A percentile compares a stretch with the other conserved stretches of the same genome.
phyloP scores from a whole-genome alignment of 2,797 vertebrate genomes.

The Poeciliopsis presidionis region DNA sequence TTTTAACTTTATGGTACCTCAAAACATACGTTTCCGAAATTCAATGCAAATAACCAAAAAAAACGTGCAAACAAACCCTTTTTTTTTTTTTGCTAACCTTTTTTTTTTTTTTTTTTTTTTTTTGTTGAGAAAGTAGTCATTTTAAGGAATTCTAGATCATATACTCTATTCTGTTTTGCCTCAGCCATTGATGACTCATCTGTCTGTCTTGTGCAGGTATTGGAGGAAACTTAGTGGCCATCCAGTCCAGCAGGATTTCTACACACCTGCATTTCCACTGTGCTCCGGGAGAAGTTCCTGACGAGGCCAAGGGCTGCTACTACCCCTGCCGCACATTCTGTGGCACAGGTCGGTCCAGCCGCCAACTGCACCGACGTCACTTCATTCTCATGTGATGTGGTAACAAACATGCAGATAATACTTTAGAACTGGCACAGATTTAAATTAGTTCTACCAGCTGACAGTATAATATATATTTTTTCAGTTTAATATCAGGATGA shows the following conservation, averaged over 20 bases:
- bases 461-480: neutral
- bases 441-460: neutral
- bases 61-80: no score
- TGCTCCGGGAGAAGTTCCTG: constrained; percentile 90
- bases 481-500: neutral
- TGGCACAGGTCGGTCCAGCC: constrained; percentile 84
- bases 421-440: neutral
- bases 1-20: no score
- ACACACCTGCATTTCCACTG: constrained; percentile 95
- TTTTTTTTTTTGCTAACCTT: no score
- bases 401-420: neutral
- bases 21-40: no score
- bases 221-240: constrained; percentile 96
- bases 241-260: constrained; percentile 97
- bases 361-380: neutral
- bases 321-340: constrained; percentile 92
- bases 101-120: no score
- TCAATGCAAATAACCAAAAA: no score
- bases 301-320: constrained; percentile 90
- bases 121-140: neutral
- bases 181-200: neutral
- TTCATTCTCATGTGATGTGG: neutral
- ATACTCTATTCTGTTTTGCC: no score
- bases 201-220: constrained; percentile 82
- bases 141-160: no score